Evolutionary conservation across 2,888 invertebrate species (phyloP), one percentile per base, ranked within the genome.

Genomic region (Euphydryas editha): DNA sequence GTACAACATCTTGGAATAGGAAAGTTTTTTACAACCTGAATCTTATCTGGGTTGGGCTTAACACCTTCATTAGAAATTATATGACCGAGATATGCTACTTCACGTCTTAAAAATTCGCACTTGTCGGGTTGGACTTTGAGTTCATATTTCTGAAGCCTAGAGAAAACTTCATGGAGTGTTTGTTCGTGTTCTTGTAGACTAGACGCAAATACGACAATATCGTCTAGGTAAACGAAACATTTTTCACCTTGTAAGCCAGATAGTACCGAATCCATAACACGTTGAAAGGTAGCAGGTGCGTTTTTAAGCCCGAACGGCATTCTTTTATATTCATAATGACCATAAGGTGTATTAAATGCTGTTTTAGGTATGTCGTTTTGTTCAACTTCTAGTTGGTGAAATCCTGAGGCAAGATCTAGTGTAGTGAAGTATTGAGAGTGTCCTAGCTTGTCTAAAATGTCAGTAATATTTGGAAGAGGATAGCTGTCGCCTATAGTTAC

Each of bases 191-290:
- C 78, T 67, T 80, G 75, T 1, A 84, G 68, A 30, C 75, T 76
- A 17, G 76, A 74, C 0, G 78, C 76, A 20, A 76, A 69, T 57
- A 75, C 62, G 1, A 82, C 74, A 2, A 79, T 76, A 21, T 81
- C 80, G 65, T 82, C 81, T 20, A 79, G 65, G 68, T 79, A 82
- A 0, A 76, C 76, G 42, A 78, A 76, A 42, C 76, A 75, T 49
- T 70, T 47, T 59, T 73, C 70, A 2, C 75, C 76, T 65, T 75
- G 73, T 24, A 24, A 24, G 8, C 39, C 39, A 2, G 11, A 4
- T 13, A 39, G 11, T 7, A 39, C 39, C 1, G 4, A 7, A 39
- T 39, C 11, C 39, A 39, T 39, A 5, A 39, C 4, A 4, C 39
- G 4, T 39, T 39, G 39, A 10, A 39, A 39, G 4, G 39, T 39